Conservation (phyloP, 2,113 vertebrate species). For the Empidonax traillii region DNA sequence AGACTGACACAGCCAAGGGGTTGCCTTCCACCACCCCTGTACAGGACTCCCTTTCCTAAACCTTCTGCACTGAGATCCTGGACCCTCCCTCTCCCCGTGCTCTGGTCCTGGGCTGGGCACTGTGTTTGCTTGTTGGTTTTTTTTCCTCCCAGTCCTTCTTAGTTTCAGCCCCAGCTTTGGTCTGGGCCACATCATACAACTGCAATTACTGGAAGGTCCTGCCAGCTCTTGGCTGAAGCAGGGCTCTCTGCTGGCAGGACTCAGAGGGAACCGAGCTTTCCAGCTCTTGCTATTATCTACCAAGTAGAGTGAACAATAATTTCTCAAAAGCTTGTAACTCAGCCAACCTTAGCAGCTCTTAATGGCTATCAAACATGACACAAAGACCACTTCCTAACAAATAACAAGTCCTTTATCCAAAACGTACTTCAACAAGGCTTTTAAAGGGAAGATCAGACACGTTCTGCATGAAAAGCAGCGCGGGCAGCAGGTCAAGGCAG, state of each 20-base stretch:
- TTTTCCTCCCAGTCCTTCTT: neutral
- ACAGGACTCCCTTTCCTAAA: neutral
- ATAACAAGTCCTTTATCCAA: neutral
- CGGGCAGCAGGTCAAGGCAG: neutral
- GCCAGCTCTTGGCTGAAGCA: neutral
- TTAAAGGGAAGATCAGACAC: neutral
- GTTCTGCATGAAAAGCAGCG: fast-evolving
- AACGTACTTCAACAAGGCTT: neutral
- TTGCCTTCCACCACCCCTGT: neutral
- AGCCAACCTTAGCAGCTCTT: neutral
- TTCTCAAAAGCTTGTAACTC: neutral
- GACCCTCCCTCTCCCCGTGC: neutral
- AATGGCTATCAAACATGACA: neutral
- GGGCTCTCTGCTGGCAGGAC: conserved; percentile 3
- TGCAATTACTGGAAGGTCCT: neutral
- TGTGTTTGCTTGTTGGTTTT: too few species aligned
- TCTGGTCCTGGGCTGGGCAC: neutral
- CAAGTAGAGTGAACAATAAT: neutral
- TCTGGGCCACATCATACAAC: neutral
- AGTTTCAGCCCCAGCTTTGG: neutral
- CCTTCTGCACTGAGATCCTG: neutral
- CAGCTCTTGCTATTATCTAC: neutral
- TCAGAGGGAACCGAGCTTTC: neutral
- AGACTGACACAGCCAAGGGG: neutral
- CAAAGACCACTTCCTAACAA: neutral